These are phyloP conservation scores for Nemotelus nigrinus DNA, from an alignment of 2,888 invertebrate genomes.

Conservation along the genomic window DNA sequence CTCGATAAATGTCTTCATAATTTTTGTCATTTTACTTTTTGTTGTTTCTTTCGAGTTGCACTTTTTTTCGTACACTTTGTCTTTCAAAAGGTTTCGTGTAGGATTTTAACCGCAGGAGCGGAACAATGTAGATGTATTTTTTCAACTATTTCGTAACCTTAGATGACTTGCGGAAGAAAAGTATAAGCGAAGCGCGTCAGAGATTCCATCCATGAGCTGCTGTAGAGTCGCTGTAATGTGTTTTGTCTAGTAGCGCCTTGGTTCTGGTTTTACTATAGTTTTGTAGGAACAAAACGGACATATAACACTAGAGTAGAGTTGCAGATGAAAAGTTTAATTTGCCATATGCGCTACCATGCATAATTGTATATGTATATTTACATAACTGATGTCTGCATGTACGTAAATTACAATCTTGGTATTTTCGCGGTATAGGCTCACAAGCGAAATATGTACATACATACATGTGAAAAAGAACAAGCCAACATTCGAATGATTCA, in stretches of 20 bases:
- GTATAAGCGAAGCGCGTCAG: too few species aligned
- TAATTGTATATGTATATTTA: too few species aligned
- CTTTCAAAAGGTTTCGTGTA: neutral
- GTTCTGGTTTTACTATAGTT: neutral
- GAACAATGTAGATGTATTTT: neutral
- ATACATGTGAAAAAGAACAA: too few species aligned
- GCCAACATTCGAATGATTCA: too few species aligned
- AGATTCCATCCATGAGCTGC: neutral
- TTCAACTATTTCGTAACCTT: neutral
- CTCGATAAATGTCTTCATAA: too few species aligned
- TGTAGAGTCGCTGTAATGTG: neutral
- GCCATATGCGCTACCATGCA: too few species aligned
- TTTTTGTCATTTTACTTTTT: too few species aligned
- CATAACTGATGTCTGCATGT: too few species aligned
- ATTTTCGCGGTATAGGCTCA: neutral
- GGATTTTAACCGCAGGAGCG: neutral
- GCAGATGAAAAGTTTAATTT: too few species aligned
- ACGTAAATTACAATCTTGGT: neutral
- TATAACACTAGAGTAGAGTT: too few species aligned
- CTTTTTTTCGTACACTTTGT: neutral
- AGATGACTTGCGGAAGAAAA: slow-evolving; percentile 21
- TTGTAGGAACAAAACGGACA: too few species aligned
- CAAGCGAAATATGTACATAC: neutral
- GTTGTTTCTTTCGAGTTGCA: too few species aligned
- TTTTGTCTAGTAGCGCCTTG: neutral